A percentile compares a stretch with the other conserved stretches of the same genome.
phyloP scores from a whole-genome alignment of 2,797 vertebrate species.

The Protonibea diacanthus region DNA sequence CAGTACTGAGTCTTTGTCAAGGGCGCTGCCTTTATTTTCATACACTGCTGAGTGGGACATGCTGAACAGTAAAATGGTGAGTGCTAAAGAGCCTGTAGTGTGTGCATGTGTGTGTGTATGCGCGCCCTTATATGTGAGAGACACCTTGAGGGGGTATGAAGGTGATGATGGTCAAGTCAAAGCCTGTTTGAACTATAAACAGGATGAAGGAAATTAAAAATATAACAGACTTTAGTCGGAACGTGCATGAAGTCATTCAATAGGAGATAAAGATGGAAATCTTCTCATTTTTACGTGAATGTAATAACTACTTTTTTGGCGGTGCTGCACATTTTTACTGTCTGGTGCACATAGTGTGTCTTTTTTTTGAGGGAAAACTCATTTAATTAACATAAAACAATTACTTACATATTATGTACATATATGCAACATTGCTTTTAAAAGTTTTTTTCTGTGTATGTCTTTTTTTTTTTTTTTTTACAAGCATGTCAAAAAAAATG shows the following conservation, averaged over 20 bases:
- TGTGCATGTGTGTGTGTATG: slow-evolving; percentile 16
- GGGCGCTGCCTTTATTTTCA: slow-evolving; percentile 67
- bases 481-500: background rate
- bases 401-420: background rate
- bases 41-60: slow-evolving; percentile 67
- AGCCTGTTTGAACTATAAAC: slow-evolving; percentile 52
- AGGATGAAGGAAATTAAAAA: slow-evolving; percentile 38
- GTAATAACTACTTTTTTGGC: background rate
- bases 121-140: slow-evolving; percentile 54
- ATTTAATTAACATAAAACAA: background rate
- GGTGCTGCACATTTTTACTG: background rate
- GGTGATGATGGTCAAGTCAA: slow-evolving; percentile 71
- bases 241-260: slow-evolving; percentile 17
- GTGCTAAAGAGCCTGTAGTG: slow-evolving; percentile 41
- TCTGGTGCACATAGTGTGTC: background rate
- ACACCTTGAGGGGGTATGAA: slow-evolving; percentile 68
- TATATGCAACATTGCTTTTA: slow-evolving; percentile 9
- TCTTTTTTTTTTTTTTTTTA: background rate
- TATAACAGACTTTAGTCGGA: slow-evolving; percentile 9
- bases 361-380: background rate
- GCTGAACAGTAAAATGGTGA: slow-evolving; percentile 66
- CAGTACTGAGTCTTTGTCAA: slow-evolving; percentile 68
- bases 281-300: slow-evolving; percentile 14
- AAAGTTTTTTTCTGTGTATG: background rate
- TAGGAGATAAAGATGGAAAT: slow-evolving; percentile 4